Evolutionary conservation across 1,140 invertebrate species (phyloP).

Genomic region (Drosophila ananassae): DNA sequence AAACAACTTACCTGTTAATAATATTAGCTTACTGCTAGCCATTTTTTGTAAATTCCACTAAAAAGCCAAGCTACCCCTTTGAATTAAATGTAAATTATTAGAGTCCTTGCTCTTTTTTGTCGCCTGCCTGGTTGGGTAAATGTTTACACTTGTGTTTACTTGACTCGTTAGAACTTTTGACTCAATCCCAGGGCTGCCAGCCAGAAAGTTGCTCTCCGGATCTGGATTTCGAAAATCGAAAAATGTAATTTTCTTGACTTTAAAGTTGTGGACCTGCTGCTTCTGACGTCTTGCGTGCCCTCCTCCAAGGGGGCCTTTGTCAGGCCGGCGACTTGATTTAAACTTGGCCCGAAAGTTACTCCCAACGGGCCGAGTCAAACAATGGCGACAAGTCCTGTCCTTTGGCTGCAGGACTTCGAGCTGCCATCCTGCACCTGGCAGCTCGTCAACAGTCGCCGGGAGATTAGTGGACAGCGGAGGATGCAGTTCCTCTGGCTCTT

Average conservation of each 20-base stretch:
- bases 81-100: too few species aligned
- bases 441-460: conserved; percentile 1
- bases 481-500: conserved; percentile 3
- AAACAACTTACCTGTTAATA: too few species aligned
- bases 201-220: neutral
- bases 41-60: too few species aligned
- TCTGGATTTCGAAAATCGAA: neutral
- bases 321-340: neutral
- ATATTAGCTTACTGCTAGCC: too few species aligned
- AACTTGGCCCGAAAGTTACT: conserved; percentile 3
- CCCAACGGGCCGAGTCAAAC: neutral
- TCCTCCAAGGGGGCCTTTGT: neutral
- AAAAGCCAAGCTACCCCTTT: too few species aligned
- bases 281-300: neutral
- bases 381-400: conserved; percentile 19
- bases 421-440: conserved; percentile 1
- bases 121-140: neutral
- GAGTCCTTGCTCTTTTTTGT: too few species aligned
- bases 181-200: neutral
- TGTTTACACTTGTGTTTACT: neutral
- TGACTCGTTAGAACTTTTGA: neutral
- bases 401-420: neutral
- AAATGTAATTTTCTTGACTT: conserved; percentile 5
- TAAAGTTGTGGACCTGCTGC: neutral
- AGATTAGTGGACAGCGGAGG: conserved; percentile 2